Percentiles rank a stretch among this genome's conserved stretches.
Conservation (phyloP, 2,888 invertebrate species). For the Sesia bembeciformis region DNA sequence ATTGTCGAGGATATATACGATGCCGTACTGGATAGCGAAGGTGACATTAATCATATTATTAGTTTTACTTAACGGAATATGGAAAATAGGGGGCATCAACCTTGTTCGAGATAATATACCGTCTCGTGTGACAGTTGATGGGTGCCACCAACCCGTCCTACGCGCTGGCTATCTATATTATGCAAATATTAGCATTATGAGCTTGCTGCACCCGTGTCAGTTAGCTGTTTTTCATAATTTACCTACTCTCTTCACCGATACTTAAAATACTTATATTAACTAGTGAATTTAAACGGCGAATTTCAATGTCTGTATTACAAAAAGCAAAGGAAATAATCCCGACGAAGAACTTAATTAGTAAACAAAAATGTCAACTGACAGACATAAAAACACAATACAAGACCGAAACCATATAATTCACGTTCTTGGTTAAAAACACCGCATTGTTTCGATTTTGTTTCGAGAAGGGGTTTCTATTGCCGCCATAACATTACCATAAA, state of each 20-base stretch:
- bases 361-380: too few relatives aligned
- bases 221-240: conserved; percentile 16
- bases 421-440: conserved; percentile 20
- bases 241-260: neutral
- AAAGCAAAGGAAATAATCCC: too few relatives aligned
- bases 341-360: too few relatives aligned
- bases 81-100: conserved; percentile 24
- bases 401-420: too few relatives aligned
- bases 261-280: too few relatives aligned
- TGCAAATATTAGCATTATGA: conserved; percentile 21
- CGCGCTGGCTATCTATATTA: conserved; percentile 21
- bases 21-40: neutral
- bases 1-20: neutral
- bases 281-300: too few relatives aligned
- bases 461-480: conserved; percentile 30
- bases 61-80: conserved; percentile 25
- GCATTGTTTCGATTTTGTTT: conserved; percentile 39
- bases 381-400: too few relatives aligned
- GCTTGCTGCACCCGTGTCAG: conserved; percentile 10
- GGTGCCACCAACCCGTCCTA: conserved; percentile 3
- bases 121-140: conserved; percentile 22
- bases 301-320: too few relatives aligned
- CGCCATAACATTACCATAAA: conserved; percentile 55
- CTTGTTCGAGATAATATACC: conserved; percentile 27
- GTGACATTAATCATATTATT: conserved; percentile 11